Base-by-base conservation (phyloP, 2,797 vertebrate species). In the Poeciliopsis gracilis region DNA sequence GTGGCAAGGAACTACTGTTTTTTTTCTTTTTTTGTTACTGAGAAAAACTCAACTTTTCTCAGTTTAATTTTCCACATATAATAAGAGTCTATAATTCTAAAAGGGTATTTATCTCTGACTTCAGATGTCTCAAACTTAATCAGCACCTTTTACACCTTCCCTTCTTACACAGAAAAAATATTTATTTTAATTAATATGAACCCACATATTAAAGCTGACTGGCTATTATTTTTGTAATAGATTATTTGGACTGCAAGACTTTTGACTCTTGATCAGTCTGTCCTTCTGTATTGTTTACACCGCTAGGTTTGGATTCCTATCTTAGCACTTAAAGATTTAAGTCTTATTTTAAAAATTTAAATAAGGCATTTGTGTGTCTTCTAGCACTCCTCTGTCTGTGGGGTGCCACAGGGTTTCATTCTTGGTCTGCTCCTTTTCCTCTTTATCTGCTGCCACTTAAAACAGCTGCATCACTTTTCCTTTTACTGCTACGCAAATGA, bases 1-100 rank as follows among this genome's bases (percentile, higher is more conserved):
- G 74, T 66, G 49, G 73, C 74, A 71, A 75, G 38, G 13, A 28
- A 13, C 38, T 57, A 9, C 72, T 78, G 74, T 57, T 73, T 55
- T 9, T 33, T 38, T 33, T 43, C 0, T 33, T 45, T 36, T 61
- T 23, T 51, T 76, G 45, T 36, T 20, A 38, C 15, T 23, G 12
- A 30, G 7, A 33, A 33, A 11, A 2, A 49, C 47, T 12, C 13
- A 36, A 67, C 63, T 41, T 67, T 30, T 43, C 41, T 63, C 15
- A 5, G 55, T 23, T 30, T 25, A 46, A 15, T 61, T 61, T 16
- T 61, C 5, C 30, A 33, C 16, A 16, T 18, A 61, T 61, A 33
- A 43, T 69, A 45, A 45, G 4, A 28, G 25, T 43, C 13, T n/a
- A 45, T 5, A n/a, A 69, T n/a, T n/a, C 38, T 69, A 13, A 70